phyloP scores from a whole-genome alignment of 1,140 invertebrate species.

The Fopius arisanus region DNA sequence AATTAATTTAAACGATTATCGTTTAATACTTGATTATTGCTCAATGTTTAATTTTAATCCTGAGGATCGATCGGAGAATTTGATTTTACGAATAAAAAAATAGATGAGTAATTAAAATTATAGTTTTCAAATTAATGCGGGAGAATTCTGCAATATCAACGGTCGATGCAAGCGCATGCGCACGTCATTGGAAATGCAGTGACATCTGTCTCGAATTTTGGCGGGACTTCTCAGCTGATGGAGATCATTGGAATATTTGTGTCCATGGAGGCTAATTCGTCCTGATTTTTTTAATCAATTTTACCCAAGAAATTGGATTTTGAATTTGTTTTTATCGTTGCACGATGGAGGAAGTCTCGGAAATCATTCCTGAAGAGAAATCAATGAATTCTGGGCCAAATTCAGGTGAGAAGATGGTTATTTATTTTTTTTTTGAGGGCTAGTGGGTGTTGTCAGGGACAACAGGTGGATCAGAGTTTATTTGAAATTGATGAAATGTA shows the following conservation, averaged over 20 bases:
- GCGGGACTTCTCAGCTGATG: conserved; percentile 19
- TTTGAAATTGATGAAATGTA: too few relatives aligned
- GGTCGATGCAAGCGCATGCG: not conserved
- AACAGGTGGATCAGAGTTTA: too few relatives aligned
- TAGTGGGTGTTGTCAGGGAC: too few relatives aligned
- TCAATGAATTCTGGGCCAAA: not conserved
- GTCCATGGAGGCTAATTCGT: not conserved
- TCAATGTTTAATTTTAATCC: too few relatives aligned
- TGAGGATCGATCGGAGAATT: too few relatives aligned
- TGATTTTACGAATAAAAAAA: too few relatives aligned
- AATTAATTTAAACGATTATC: too few relatives aligned
- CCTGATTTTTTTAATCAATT: not conserved
- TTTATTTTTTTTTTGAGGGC: not conserved
- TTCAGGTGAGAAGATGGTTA: not conserved
- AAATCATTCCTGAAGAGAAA: not conserved
- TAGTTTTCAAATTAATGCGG: too few relatives aligned
- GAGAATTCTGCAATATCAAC: too few relatives aligned
- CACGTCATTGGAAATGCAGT: not conserved
- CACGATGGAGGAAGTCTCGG: not conserved
- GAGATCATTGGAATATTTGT: not conserved
- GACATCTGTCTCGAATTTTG: not conserved
- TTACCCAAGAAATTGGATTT: not conserved
- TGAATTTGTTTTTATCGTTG: not conserved
- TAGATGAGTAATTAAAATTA: too few relatives aligned
- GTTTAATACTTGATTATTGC: too few relatives aligned